These are phyloP conservation scores for Caenorhabditis sinica DNA, from an alignment of 2,888 invertebrate genomes.

Conservation along the genomic window DNA sequence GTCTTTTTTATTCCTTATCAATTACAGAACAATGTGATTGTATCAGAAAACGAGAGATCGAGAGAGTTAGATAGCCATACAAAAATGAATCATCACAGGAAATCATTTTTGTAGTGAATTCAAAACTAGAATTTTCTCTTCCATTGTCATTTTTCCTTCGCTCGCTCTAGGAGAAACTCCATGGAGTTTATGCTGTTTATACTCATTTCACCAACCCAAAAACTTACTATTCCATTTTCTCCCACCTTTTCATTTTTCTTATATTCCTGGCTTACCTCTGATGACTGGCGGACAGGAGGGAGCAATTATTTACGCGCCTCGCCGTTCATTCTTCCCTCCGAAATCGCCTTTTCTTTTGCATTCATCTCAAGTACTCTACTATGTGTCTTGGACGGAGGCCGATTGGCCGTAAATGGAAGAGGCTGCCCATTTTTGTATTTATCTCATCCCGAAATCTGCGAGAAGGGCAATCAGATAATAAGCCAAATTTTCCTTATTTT, in stretches of 20 bases:
- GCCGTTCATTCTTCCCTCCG: constrained; percentile 20
- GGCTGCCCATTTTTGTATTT: too few relatives aligned
- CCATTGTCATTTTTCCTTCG: neutral
- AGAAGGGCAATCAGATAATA: too few relatives aligned
- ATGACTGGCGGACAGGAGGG: constrained; percentile 4
- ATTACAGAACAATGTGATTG: constrained; percentile 5
- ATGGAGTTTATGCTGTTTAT: constrained; percentile 34
- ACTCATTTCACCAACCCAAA: neutral
- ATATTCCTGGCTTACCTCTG: constrained; percentile 11
- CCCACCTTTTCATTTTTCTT: neutral
- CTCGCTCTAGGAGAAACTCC: constrained; percentile 20
- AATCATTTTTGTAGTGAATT: neutral
- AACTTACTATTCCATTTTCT: neutral
- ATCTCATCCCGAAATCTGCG: too few relatives aligned
- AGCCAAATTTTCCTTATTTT: too few relatives aligned
- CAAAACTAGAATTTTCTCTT: neutral
- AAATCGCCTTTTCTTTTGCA: constrained; percentile 58
- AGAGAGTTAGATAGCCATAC: neutral
- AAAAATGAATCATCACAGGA: constrained; percentile 7
- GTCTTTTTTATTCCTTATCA: neutral
- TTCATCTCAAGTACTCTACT: constrained; percentile 59
- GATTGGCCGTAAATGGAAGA: constrained; percentile 9
- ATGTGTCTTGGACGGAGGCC: constrained; percentile 6
- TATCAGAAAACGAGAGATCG: neutral
- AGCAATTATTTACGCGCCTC: constrained; percentile 58